Conservation (phyloP, 2,113 vertebrate genomes). For the Nothoprocta pentlandii region DNA sequence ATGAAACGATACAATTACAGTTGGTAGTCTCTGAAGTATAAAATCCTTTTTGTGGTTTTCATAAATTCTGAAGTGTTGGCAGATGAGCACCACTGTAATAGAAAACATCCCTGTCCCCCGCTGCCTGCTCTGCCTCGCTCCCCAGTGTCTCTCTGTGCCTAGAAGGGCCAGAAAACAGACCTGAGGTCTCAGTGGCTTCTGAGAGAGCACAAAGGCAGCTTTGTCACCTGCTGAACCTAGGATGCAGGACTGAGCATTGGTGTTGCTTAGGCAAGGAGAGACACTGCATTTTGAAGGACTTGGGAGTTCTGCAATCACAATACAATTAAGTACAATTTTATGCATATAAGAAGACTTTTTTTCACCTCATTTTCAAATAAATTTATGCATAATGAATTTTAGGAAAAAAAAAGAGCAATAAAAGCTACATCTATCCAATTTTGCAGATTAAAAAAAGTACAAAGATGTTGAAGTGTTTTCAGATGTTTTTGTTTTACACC, state of each 20-base stretch:
- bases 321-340: not conserved
- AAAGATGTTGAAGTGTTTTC: constrained; percentile 8
- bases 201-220: not conserved
- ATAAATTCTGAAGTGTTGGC: constrained; percentile 2
- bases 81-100: not conserved
- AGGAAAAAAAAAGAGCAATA: not conserved
- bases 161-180: not conserved
- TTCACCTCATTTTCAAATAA: not conserved
- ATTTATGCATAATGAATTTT: not conserved
- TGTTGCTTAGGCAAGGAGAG: accelerated
- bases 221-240: not conserved
- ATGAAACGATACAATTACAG: not conserved
- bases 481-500: constrained; percentile 46
- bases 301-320: not conserved
- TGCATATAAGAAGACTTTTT: not conserved
- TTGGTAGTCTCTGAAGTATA: not conserved
- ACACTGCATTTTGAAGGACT: accelerated
- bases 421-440: not conserved
- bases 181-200: not conserved
- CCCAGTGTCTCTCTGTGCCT: not conserved
- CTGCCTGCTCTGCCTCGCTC: not conserved
- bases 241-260: not conserved
- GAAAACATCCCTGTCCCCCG: not conserved
- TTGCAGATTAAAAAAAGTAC: not conserved
- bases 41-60: not conserved